Evolutionary conservation across 2,888 invertebrate species (phyloP), one percentile per base, ranked within the genome.

Genomic region (Theodoxus fluviatilis): DNA sequence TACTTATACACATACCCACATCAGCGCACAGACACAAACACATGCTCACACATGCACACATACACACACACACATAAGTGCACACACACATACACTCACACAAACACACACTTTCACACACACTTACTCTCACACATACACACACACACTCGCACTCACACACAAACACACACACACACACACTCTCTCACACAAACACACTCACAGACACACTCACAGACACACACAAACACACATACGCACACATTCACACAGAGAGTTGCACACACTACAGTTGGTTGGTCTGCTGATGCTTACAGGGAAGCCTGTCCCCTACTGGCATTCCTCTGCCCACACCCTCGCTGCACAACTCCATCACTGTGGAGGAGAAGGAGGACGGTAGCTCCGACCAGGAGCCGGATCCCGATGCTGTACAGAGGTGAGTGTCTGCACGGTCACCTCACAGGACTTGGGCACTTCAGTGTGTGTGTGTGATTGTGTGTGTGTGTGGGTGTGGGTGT

Each of bases 331-430:
- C 78, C 1, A 76, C 76, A 6, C 76, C 76, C 1, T 76, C 78
- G 43, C 72, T 81, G 31, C 79, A 78, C 70, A 78, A 76, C 65
- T 75, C 79, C 38, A 75, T 81, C 33, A 81, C 82, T 22, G 77
- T 81, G 49, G 81, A 82, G 69, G 81, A 81, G 67, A 73, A 73
- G 31, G 81, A 81, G 59, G 83, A 82, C 37, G 76, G 77, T 33
- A 72, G 76, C n/a, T 81, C 83, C 1, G 89, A 90, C 69, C 90
- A 90, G 78, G 86, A 90, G 70, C 88, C 89, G 0, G 90, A 90
- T 79, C 83, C 86, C 4, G 88, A 88, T 59, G 90, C 90, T 40
- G 88, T 90, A 31, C 87, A 88, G n/a, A 88, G 89, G 90, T 85
- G 52, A 37, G 68, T 37, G 28, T 22, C n/a, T n/a, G n/a, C n/a